phyloP scores from a whole-genome alignment of 2,888 invertebrate genomes.

The Odontocolon sp. region DNA sequence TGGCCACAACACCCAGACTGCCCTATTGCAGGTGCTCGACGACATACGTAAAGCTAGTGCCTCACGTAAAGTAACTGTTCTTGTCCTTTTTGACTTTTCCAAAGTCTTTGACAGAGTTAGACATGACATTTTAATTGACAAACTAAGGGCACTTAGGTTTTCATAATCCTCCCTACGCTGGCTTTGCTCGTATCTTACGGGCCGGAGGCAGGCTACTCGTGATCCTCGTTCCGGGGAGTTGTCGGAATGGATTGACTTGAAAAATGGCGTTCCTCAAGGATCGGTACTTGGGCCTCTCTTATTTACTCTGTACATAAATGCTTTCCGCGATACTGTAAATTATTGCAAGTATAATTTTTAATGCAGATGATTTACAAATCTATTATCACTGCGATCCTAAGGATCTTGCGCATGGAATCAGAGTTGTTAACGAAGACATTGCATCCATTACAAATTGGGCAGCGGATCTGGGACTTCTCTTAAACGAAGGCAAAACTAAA shows the following conservation, averaged over 20 bases:
- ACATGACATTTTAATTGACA: slow-evolving; percentile 58
- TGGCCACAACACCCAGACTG: slow-evolving; percentile 66
- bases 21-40: slow-evolving; percentile 64
- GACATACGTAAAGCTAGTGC: slow-evolving; percentile 65
- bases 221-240: not conserved
- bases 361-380: slow-evolving; percentile 52
- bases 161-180: slow-evolving; percentile 80
- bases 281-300: slow-evolving; percentile 40
- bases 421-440: not conserved
- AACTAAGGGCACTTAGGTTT: slow-evolving; percentile 56
- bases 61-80: slow-evolving; percentile 54
- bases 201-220: not conserved
- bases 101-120: slow-evolving; percentile 70
- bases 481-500: slow-evolving; percentile 16
- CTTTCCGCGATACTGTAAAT: not conserved
- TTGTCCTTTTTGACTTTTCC: slow-evolving; percentile 67
- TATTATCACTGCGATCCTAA: not conserved
- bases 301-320: slow-evolving; percentile 22
- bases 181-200: slow-evolving; percentile 32
- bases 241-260: slow-evolving; percentile 1
- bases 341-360: slow-evolving; percentile 27
- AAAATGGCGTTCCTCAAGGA: slow-evolving; percentile 29
- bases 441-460: slow-evolving; percentile 21
- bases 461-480: not conserved
- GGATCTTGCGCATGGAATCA: not conserved